Percentiles rank a stretch among this genome's conserved stretches.
phyloP scores from a whole-genome alignment of 2,888 invertebrate genomes.

The Agonopterix heracliana region DNA sequence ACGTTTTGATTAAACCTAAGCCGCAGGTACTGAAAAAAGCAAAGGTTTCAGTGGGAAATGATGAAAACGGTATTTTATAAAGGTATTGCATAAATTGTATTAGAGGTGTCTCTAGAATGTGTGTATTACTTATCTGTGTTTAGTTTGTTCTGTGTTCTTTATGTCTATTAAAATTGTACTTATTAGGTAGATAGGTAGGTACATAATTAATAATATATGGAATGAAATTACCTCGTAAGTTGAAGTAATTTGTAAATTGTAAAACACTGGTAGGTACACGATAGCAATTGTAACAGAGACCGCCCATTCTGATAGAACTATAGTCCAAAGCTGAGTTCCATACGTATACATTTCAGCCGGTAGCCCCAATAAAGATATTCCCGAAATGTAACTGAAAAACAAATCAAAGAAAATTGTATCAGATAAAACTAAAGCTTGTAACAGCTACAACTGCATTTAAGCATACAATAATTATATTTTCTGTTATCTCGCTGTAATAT shows the following conservation, averaged over 20 bases:
- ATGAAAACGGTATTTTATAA: too few relatives aligned
- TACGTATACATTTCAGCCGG: constrained; percentile 87
- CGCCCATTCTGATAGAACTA: constrained; percentile 78
- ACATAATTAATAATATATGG: too few relatives aligned
- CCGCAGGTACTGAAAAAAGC: constrained; percentile 78
- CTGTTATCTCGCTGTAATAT: too few relatives aligned
- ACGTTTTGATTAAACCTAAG: constrained; percentile 82
- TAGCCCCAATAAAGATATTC: constrained; percentile 82
- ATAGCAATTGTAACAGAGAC: constrained; percentile 80
- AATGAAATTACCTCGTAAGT: constrained; percentile 79
- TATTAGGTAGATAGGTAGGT: too few relatives aligned
- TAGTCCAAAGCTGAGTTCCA: constrained; percentile 83
- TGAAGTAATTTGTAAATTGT: constrained; percentile 83
- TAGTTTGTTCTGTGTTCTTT: too few relatives aligned
- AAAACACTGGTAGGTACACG: constrained; percentile 84
- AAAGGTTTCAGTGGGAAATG: too few relatives aligned
- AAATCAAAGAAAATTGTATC: background rate
- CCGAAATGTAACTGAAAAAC: constrained; percentile 81
- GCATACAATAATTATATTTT: too few relatives aligned
- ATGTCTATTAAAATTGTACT: too few relatives aligned
- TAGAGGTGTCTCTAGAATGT: too few relatives aligned
- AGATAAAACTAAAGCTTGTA: background rate
- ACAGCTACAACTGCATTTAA: background rate
- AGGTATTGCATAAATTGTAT: too few relatives aligned
- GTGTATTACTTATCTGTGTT: too few relatives aligned